Conservation (phyloP, 2,888 invertebrate species). For the Adineta ricciae region DNA sequence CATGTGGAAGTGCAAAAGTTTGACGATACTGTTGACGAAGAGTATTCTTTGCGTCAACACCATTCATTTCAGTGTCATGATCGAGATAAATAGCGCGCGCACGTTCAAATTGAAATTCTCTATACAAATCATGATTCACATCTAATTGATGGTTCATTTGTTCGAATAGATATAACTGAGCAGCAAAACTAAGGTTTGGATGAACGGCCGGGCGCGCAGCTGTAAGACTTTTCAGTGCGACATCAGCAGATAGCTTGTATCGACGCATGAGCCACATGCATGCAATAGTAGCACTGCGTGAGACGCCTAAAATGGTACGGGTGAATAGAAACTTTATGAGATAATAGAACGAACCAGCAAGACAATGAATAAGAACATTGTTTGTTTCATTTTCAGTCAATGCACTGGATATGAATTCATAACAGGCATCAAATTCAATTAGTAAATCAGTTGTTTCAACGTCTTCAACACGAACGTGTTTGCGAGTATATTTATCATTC, state of each 20-base stretch:
- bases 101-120: slow-evolving; percentile 16
- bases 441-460: neutral
- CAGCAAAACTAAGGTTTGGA: neutral
- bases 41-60: neutral
- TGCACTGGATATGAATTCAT: neutral
- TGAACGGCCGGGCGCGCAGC: neutral
- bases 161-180: neutral
- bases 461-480: neutral
- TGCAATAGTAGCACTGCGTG: slow-evolving; percentile 12
- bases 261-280: neutral
- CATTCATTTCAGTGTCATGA: neutral
- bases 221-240: neutral
- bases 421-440: neutral
- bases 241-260: neutral
- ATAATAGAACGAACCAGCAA: neutral
- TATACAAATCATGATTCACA: neutral
- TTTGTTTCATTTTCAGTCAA: neutral
- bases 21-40: neutral
- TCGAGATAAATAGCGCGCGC: neutral
- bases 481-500: neutral
- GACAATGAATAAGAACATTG: neutral
- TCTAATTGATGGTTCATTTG: neutral
- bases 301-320: neutral
- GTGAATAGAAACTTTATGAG: neutral
- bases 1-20: neutral